Evolutionary conservation across 2,888 invertebrate species (phyloP).

Genomic region (Drymonia ruficornis): DNA sequence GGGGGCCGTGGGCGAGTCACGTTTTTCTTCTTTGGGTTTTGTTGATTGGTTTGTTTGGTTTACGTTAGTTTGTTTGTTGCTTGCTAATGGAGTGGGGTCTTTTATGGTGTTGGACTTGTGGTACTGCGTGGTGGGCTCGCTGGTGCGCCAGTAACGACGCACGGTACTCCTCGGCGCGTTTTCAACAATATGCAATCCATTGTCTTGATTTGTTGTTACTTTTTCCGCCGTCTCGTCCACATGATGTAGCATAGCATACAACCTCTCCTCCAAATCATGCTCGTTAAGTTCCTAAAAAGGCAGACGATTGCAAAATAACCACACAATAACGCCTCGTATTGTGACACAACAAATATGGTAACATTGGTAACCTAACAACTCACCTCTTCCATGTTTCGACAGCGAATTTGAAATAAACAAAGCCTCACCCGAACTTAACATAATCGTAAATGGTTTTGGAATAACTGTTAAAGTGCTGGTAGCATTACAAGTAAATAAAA

Average conservation of each 20-base stretch:
- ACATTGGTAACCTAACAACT: conserved; percentile 54
- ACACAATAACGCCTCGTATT: conserved; percentile 39
- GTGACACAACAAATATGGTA: conserved; percentile 73
- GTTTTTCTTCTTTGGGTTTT: conserved; percentile 61
- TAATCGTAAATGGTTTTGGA: conserved; percentile 71
- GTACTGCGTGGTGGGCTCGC: conserved; percentile 49
- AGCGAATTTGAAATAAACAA: conserved; percentile 69
- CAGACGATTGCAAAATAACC: conserved; percentile 53
- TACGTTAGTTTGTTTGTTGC: conserved; percentile 26
- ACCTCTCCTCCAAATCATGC: conserved; percentile 76
- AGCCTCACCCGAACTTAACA: conserved; percentile 73
- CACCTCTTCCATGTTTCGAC: conserved; percentile 80
- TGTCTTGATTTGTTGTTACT: conserved; percentile 45
- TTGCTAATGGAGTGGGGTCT: conserved; percentile 30
- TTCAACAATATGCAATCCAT: conserved; percentile 50
- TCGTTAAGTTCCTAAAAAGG: conserved; percentile 78
- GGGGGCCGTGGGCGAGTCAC: conserved; percentile 31
- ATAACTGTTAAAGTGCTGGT: conserved; percentile 65
- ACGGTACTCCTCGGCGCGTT: conserved; percentile 60
- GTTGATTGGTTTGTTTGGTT: conserved; percentile 40
- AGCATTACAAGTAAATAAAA: conserved; percentile 76
- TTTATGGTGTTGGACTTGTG: conserved; percentile 58
- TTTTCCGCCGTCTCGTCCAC: conserved; percentile 68
- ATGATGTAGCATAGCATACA: conserved; percentile 80
- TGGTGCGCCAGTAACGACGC: conserved; percentile 74